Percentiles rank a stretch among this genome's conserved stretches.
These are phyloP conservation scores for Eudorcas thomsonii DNA, from an alignment of 2,113 vertebrate species.

Conservation along the genomic window DNA sequence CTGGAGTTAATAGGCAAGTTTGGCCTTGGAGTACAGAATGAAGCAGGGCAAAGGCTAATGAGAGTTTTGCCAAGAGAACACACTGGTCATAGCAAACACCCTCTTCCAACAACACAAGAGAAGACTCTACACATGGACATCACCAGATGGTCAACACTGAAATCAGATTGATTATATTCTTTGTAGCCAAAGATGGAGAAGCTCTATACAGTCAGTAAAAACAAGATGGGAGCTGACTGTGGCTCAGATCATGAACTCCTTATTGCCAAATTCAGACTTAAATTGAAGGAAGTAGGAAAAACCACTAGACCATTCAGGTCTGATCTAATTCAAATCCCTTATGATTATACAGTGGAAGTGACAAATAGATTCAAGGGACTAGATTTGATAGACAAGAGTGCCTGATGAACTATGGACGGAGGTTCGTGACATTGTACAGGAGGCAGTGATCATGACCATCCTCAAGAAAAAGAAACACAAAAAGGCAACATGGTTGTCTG, in stretches of 20 bases:
- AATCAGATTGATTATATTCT: not conserved
- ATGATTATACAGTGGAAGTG: not conserved
- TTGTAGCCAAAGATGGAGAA: not conserved
- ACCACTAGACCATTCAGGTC: not conserved
- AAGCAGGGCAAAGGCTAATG: not conserved
- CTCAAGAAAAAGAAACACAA: not conserved
- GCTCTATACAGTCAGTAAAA: not conserved
- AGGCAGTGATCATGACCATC: not conserved
- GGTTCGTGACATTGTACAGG: not conserved
- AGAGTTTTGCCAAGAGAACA: not conserved
- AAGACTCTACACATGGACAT: not conserved
- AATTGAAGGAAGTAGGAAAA: not conserved
- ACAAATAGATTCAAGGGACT: not conserved
- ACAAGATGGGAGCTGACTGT: not conserved
- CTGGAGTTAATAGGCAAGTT: not conserved
- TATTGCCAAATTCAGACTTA: not conserved
- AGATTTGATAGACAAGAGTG: not conserved
- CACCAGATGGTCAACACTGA: not conserved
- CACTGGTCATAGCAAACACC: not conserved
- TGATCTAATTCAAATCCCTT: not conserved
- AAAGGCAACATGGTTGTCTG: not conserved
- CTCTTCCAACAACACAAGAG: not conserved
- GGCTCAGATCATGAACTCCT: not conserved
- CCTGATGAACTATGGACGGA: not conserved
- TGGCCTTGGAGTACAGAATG: not conserved